A percentile compares a stretch with the other conserved stretches of the same genome.
Evolutionary conservation across 2,113 vertebrate genomes (phyloP).

Genomic region (Pseudonaja textilis): DNA sequence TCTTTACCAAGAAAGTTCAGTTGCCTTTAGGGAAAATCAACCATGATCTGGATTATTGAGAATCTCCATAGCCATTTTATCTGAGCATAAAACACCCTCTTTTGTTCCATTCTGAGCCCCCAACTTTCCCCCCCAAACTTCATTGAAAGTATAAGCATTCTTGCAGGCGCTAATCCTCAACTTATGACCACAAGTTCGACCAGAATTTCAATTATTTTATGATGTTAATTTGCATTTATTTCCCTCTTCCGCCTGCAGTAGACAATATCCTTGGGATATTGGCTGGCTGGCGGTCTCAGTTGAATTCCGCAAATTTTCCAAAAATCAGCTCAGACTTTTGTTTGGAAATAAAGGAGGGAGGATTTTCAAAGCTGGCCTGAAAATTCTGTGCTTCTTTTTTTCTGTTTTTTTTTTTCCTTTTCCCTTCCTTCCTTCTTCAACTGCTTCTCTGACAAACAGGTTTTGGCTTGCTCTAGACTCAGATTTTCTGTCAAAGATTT

Average conservation of each 20-base stretch:
- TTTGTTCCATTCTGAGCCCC: background rate
- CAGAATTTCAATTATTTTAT: too few relatives aligned
- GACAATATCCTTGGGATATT: background rate
- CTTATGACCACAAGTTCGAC: too few relatives aligned
- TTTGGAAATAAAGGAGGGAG: too few relatives aligned
- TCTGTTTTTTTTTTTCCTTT: too few relatives aligned
- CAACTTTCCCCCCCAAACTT: background rate
- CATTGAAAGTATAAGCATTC: background rate
- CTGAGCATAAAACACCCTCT: background rate
- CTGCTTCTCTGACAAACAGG: background rate
- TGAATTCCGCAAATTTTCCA: background rate
- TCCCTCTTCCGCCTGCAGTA: too few relatives aligned
- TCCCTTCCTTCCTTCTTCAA: background rate
- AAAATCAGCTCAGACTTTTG: background rate
- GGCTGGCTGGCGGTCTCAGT: too few relatives aligned
- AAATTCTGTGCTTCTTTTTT: background rate
- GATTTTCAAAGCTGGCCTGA: background rate
- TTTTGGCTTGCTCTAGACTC: slow-evolving; percentile 17
- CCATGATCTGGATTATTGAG: too few relatives aligned
- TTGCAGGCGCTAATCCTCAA: too few relatives aligned
- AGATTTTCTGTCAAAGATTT: background rate
- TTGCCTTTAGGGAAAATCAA: too few relatives aligned
- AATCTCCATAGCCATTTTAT: too few relatives aligned
- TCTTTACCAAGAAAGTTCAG: too few relatives aligned
- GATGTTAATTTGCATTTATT: too few relatives aligned